Evolutionary conservation across 2,797 vertebrate species (phyloP).

Genomic region (Orientallactaga sibirica): DNA sequence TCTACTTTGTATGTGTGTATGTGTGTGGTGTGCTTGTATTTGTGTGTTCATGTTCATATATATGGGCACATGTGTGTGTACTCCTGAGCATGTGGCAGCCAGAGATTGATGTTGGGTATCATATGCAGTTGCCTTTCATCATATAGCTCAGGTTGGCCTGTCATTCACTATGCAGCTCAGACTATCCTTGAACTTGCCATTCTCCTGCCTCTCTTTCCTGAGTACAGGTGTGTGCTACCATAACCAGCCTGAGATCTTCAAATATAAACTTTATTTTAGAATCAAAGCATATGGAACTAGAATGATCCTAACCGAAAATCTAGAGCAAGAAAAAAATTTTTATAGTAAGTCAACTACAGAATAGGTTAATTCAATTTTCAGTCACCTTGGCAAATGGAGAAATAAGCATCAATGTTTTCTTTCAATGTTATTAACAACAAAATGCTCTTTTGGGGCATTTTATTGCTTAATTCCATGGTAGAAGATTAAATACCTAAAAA

Average conservation of each 20-base stretch:
- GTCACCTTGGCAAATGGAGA: neutral
- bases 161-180: neutral
- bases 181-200: neutral
- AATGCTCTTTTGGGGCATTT: neutral
- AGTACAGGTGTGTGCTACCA: neutral
- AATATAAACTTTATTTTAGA: constrained; percentile 50
- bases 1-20: too few relatives aligned
- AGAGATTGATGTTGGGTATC: too few relatives aligned
- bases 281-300: neutral
- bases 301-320: neutral
- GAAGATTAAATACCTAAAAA: constrained; percentile 28
- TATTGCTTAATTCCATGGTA: constrained; percentile 25
- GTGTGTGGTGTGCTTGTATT: too few relatives aligned
- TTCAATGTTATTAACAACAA: neutral
- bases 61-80: too few relatives aligned
- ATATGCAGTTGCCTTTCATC: too few relatives aligned
- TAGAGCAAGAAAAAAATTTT: neutral
- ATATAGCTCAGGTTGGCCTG: neutral
- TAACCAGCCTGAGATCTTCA: neutral
- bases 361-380: neutral
- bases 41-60: too few relatives aligned
- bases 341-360: constrained; percentile 23
- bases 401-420: neutral
- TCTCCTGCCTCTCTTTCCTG: neutral
- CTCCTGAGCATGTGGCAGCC: too few relatives aligned